These are phyloP conservation scores for Molossus molossus DNA, from an alignment of 2,797 vertebrate species.

Conservation along the genomic window DNA sequence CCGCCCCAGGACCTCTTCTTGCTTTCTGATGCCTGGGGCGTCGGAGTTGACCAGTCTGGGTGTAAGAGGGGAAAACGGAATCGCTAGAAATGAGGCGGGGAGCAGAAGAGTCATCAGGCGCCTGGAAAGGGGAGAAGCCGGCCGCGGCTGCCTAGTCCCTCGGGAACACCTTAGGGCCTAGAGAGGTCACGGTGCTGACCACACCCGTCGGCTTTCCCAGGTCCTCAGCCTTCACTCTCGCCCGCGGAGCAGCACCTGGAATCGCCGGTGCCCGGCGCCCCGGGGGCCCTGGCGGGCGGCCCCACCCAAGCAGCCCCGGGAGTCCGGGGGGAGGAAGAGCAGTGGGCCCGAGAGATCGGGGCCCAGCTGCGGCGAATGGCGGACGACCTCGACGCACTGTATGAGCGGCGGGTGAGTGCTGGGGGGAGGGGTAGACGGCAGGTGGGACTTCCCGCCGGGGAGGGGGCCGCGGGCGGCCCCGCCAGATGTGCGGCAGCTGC, in stretches of 20 bases:
- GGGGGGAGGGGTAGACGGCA: constrained; percentile 76
- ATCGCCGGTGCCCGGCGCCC: constrained; percentile 81
- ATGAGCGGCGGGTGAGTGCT: constrained; percentile 85
- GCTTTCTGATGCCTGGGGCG: not conserved
- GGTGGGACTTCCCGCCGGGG: constrained; percentile 80
- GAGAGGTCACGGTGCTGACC: constrained; percentile 61
- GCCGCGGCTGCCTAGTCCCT: not conserved
- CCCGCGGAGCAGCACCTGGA: constrained; percentile 79
- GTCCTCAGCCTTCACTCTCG: constrained; percentile 73
- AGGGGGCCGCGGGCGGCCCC: constrained; percentile 64
- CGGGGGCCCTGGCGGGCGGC: constrained; percentile 84
- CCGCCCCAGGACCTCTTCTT: not conserved
- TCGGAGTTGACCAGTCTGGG: not conserved
- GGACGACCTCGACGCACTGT: constrained; percentile 86
- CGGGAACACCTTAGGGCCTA: not conserved
- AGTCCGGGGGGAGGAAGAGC: constrained; percentile 79
- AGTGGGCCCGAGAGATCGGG: constrained; percentile 85
- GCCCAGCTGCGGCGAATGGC: constrained; percentile 87
- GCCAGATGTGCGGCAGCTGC: constrained; percentile 87
- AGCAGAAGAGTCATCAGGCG: not conserved
- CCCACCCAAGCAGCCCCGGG: constrained; percentile 81
- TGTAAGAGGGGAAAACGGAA: not conserved
- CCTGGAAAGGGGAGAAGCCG: not conserved
- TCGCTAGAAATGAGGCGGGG: not conserved
- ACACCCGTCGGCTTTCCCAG: constrained; percentile 69